phyloP scores from a whole-genome alignment of 2,888 invertebrate genomes.

The Stenodera caucasica region DNA sequence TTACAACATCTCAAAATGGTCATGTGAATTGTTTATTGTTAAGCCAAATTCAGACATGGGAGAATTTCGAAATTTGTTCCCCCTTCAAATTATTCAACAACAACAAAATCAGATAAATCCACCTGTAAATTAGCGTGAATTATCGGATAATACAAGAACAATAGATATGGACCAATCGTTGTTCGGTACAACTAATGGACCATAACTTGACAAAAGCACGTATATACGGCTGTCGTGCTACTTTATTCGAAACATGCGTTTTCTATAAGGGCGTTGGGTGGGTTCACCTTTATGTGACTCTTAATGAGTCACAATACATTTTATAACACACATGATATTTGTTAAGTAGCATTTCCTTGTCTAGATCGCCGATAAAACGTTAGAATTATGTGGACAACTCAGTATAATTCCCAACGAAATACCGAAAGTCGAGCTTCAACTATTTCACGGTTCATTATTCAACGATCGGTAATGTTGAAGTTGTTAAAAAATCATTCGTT shows the following conservation, averaged over 20 bases:
- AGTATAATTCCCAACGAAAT: too few species aligned
- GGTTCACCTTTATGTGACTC: slow-evolving; percentile 1
- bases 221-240: slow-evolving; percentile 17
- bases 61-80: not conserved
- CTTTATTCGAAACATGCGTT: slow-evolving; percentile 3
- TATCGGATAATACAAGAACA: slow-evolving; percentile 18
- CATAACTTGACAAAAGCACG: slow-evolving; percentile 29
- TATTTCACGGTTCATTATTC: not conserved
- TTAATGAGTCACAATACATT: slow-evolving; percentile 4
- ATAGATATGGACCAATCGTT: slow-evolving; percentile 14
- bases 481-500: not conserved
- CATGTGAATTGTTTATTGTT: not conserved
- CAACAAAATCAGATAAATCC: slow-evolving; percentile 3
- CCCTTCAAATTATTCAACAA: not conserved
- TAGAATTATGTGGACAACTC: not conserved
- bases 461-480: not conserved
- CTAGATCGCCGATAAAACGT: not conserved
- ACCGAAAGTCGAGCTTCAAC: too few species aligned
- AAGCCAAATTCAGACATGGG: not conserved
- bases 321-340: not conserved
- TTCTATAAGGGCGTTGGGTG: not conserved
- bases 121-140: slow-evolving; percentile 11
- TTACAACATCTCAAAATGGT: not conserved
- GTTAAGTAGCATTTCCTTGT: not conserved
- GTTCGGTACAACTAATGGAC: slow-evolving; percentile 23